These are phyloP conservation scores for Andricus curvator DNA, from an alignment of 2,888 invertebrate genomes.

Conservation along the genomic window DNA sequence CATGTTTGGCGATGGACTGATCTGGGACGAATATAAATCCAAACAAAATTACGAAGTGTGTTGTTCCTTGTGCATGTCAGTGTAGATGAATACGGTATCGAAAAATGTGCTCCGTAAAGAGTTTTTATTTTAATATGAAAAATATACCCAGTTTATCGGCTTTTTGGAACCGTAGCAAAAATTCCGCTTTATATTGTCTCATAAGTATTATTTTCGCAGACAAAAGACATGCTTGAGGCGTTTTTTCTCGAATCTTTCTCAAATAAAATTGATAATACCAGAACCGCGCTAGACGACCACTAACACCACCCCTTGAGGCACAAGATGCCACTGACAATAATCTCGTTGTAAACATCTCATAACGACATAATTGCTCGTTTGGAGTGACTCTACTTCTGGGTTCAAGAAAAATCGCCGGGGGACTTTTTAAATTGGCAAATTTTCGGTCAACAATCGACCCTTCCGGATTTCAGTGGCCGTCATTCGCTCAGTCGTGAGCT, in stretches of 20 bases:
- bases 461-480: slow-evolving; percentile 72
- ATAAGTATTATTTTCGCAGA: not conserved
- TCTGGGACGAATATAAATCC: no score
- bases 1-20: no score
- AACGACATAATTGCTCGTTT: slow-evolving; percentile 77
- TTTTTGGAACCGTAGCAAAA: not conserved
- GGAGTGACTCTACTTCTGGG: slow-evolving; percentile 53
- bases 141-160: not conserved
- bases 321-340: slow-evolving; percentile 77
- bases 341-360: slow-evolving; percentile 78
- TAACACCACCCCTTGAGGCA: slow-evolving; percentile 67
- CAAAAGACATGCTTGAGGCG: slow-evolving; percentile 57
- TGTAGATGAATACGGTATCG: no score
- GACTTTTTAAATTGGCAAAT: slow-evolving; percentile 78
- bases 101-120: no score
- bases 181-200: not conserved
- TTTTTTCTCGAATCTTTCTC: slow-evolving; percentile 60
- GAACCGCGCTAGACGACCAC: slow-evolving; percentile 52
- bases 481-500: slow-evolving; percentile 64
- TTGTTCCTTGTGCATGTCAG: no score
- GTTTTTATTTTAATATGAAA: not conserved
- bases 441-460: slow-evolving; percentile 79
- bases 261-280: slow-evolving; percentile 73
- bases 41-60: no score
- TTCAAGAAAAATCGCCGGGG: slow-evolving; percentile 68